phyloP scores from a whole-genome alignment of 2,888 invertebrate genomes.

The Itoplectis maculator region DNA sequence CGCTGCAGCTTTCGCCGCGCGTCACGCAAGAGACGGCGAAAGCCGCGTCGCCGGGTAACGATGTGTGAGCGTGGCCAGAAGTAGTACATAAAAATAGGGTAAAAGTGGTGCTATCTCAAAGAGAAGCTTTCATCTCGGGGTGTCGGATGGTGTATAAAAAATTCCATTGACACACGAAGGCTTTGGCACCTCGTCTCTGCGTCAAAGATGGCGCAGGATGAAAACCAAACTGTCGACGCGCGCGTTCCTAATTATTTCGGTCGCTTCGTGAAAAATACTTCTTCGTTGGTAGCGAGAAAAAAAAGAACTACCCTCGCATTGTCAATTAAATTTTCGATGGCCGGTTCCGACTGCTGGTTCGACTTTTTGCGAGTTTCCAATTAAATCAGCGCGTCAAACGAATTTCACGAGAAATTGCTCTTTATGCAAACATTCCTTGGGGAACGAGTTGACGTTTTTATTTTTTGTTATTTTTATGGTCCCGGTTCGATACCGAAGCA shows the following conservation, averaged over 20 bases:
- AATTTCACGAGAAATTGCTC: not conserved
- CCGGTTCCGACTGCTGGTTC: too few species aligned
- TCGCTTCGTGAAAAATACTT: too few species aligned
- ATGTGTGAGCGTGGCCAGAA: not conserved
- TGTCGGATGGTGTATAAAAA: constrained; percentile 1
- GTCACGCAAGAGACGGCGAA: too few species aligned
- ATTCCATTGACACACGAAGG: constrained; percentile 10
- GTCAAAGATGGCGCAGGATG: not conserved
- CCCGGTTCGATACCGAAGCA: not conserved
- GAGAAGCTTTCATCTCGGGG: not conserved
- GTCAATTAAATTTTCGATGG: too few species aligned
- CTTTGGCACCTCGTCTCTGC: not conserved
- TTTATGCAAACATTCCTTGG: not conserved
- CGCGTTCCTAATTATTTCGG: too few species aligned
- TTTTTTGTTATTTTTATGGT: too few species aligned
- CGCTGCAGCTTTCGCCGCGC: not conserved
- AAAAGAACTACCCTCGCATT: too few species aligned
- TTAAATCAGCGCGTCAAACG: too few species aligned
- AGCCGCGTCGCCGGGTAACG: not conserved
- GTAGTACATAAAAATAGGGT: constrained; percentile 2
- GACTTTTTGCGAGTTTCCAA: too few species aligned
- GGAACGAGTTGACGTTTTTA: not conserved
- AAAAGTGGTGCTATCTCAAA: not conserved
- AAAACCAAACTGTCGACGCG: too few species aligned
- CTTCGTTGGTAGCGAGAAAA: too few species aligned